Conservation (phyloP, 2,888 invertebrate species). For the Luperina nickerlii region DNA sequence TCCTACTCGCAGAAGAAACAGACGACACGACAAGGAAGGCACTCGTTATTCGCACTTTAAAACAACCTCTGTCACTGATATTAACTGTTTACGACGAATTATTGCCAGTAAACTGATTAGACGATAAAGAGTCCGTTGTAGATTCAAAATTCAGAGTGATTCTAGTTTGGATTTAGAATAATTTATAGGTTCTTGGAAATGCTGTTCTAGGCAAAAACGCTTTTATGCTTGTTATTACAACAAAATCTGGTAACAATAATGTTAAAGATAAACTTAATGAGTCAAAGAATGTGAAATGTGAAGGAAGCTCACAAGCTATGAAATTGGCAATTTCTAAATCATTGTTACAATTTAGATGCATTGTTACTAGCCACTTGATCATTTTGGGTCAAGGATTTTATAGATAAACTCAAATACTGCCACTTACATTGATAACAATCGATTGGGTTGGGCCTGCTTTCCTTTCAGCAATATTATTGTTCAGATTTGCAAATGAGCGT, state of each 20-base stretch:
- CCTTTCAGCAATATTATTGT: constrained; percentile 38
- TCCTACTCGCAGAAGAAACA: constrained; percentile 80
- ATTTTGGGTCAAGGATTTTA: constrained; percentile 71
- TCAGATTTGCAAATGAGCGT: constrained; percentile 67
- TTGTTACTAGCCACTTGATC: constrained; percentile 20
- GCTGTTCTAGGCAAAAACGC: neutral
- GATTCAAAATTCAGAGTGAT: neutral
- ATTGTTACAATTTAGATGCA: constrained; percentile 7
- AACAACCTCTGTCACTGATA: constrained; percentile 75
- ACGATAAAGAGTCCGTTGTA: neutral
- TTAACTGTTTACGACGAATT: constrained; percentile 55
- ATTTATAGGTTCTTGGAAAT: neutral
- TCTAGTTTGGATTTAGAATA: constrained; percentile 6
- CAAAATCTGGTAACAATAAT: neutral
- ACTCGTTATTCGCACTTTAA: constrained; percentile 81
- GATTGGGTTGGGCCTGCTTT: constrained; percentile 31
- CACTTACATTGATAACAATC: constrained; percentile 49
- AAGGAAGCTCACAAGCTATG: constrained; percentile 6
- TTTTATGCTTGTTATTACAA: neutral
- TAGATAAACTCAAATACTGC: constrained; percentile 61
- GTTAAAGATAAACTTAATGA: neutral
- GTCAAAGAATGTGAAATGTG: constrained; percentile 5
- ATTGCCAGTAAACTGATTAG: constrained; percentile 16
- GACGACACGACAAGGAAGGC: constrained; percentile 82
- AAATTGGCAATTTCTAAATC: constrained; percentile 12